Evolutionary conservation across 2,113 vertebrate species (phyloP).

Genomic region (Balaeniceps rex): DNA sequence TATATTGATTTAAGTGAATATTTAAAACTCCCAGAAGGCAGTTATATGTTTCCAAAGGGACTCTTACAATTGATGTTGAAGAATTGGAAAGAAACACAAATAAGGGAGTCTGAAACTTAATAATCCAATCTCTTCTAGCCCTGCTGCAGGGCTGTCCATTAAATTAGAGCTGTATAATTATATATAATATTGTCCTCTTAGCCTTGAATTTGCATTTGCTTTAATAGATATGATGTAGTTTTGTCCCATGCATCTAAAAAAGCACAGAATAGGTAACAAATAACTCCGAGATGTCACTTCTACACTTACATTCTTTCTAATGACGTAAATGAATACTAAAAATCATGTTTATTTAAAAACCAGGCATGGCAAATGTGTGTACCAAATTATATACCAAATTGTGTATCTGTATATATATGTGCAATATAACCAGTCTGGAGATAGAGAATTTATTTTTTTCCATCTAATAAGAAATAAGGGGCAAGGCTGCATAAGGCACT

Average conservation of each 20-base stretch:
- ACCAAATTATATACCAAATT: not conserved
- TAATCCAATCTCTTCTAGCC: not conserved
- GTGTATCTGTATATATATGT: not conserved
- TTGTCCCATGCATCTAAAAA: not conserved
- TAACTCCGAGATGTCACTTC: not conserved
- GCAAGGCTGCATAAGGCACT: not conserved
- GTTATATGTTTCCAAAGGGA: not conserved
- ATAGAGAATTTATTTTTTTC: not conserved
- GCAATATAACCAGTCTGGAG: not conserved
- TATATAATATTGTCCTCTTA: not conserved
- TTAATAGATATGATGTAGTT: not conserved
- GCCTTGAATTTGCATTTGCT: not conserved
- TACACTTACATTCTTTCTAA: not conserved
- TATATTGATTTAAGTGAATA: slow-evolving; percentile 26
- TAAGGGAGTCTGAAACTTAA: not conserved
- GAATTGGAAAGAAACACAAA: not conserved
- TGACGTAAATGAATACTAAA: not conserved
- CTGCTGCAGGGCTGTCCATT: not conserved
- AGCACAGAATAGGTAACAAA: not conserved
- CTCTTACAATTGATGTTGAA: not conserved
- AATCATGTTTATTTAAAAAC: not conserved
- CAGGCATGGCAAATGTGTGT: not conserved
- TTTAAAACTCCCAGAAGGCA: slow-evolving; percentile 1
- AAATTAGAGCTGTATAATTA: not conserved
- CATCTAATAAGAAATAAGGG: not conserved